A percentile compares a stretch with the other conserved stretches of the same genome.
Evolutionary conservation across 2,888 invertebrate species (phyloP).

Genomic region (Erpobdella octoculata): DNA sequence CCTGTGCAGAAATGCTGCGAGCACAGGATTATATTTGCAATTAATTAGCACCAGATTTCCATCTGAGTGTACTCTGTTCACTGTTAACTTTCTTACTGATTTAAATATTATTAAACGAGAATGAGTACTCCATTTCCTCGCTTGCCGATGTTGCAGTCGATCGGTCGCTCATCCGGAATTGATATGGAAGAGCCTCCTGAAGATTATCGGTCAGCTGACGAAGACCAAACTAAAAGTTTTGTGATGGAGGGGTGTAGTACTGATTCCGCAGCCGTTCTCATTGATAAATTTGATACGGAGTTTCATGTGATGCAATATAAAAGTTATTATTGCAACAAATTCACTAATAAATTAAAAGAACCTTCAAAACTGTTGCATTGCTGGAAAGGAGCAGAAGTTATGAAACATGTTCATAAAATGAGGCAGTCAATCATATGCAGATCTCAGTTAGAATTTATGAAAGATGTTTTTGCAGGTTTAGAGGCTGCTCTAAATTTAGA

Average conservation of each 20-base stretch:
- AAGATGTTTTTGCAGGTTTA: constrained; percentile 44
- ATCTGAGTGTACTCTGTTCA: too few relatives aligned
- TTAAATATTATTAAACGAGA: too few relatives aligned
- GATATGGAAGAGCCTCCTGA: constrained; percentile 43
- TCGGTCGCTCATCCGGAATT: constrained; percentile 41
- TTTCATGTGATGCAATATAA: constrained; percentile 46
- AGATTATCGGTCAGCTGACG: constrained; percentile 10
- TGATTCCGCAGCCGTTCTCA: constrained; percentile 42
- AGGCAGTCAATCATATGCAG: constrained; percentile 43
- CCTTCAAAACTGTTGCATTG: constrained; percentile 47
- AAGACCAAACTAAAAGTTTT: constrained; percentile 21
- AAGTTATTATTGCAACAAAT: constrained; percentile 43
- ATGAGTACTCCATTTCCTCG: constrained; percentile 34
- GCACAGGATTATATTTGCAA: too few relatives aligned
- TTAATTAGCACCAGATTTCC: too few relatives aligned
- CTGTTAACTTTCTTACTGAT: too few relatives aligned
- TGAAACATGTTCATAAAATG: constrained; percentile 42
- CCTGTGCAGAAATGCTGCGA: too few relatives aligned
- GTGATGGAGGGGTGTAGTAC: constrained; percentile 33
- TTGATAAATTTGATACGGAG: constrained; percentile 40
- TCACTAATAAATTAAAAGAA: constrained; percentile 16
- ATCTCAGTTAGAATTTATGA: constrained; percentile 44
- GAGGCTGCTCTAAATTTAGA: constrained; percentile 42
- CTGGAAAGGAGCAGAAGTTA: constrained; percentile 42
- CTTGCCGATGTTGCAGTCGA: constrained; percentile 41